Evolutionary conservation across 2,797 vertebrate species (phyloP).

Genomic region (Phoebastria nigripes): DNA sequence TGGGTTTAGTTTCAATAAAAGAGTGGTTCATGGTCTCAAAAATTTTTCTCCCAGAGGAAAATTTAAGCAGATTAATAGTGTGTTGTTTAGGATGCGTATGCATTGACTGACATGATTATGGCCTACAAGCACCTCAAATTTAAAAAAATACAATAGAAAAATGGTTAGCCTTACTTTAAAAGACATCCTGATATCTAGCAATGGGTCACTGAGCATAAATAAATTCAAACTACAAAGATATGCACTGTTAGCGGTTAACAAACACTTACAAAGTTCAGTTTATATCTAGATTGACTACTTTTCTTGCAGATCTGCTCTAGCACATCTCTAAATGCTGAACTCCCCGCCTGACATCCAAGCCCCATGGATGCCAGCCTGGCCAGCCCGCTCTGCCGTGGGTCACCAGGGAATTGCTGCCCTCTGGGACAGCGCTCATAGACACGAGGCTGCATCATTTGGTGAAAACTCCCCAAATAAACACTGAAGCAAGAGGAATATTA

Average conservation of each 20-base stretch:
- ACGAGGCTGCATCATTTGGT: fast-evolving
- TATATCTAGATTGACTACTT: background rate
- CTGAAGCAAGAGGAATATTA: background rate
- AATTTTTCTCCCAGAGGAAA: background rate
- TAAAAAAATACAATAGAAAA: background rate
- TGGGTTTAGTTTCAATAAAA: background rate
- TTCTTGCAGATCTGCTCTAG: background rate
- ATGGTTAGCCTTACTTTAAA: background rate
- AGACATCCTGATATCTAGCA: background rate
- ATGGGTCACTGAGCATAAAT: background rate
- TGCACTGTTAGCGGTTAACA: background rate
- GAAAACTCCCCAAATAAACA: background rate
- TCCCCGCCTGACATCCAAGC: fast-evolving
- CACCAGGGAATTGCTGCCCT: background rate
- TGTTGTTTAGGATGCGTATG: background rate
- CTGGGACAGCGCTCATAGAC: too few species aligned
- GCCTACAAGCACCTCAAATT: background rate
- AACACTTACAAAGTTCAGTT: background rate
- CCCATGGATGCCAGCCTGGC: background rate
- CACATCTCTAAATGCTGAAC: background rate
- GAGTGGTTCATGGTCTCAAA: background rate
- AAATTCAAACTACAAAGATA: background rate
- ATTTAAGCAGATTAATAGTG: background rate
- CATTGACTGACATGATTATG: too few species aligned
- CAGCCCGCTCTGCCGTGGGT: background rate